A percentile compares a stretch with the other conserved stretches of the same genome.
phyloP scores from a whole-genome alignment of 2,113 vertebrate species.

The Pterocles orientalis region DNA sequence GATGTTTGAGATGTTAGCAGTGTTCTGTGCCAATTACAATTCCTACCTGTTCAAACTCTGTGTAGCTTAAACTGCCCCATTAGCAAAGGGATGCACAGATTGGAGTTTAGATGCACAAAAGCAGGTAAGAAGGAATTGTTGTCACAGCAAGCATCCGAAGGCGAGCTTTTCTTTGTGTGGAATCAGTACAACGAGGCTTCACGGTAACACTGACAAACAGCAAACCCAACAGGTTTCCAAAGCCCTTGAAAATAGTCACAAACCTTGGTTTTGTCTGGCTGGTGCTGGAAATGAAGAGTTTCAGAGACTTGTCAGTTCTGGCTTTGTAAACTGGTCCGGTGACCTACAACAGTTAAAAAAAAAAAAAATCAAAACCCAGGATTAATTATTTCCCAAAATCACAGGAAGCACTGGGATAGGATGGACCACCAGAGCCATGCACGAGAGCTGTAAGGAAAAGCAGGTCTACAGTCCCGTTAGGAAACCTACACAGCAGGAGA shows the following conservation, averaged over 20 bases:
- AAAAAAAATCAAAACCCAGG: background rate
- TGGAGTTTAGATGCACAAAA: background rate
- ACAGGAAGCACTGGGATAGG: background rate
- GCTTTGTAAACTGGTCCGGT: constrained; percentile 74
- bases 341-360: constrained; percentile 66
- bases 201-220: background rate
- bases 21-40: background rate
- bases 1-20: background rate
- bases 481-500: background rate
- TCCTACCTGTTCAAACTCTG: background rate
- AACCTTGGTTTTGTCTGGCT: constrained; percentile 52
- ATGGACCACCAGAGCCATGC: background rate
- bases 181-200: background rate
- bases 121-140: background rate
- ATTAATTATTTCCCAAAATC: background rate
- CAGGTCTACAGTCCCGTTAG: background rate
- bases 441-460: background rate
- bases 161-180: background rate
- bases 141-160: background rate
- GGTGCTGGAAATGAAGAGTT: constrained; percentile 73
- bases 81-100: background rate
- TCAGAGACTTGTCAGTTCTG: constrained; percentile 66
- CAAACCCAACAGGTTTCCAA: background rate
- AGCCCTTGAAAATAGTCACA: constrained; percentile 12
- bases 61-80: background rate